Evolutionary conservation across 2,888 invertebrate genomes (phyloP), one percentile per base, ranked within the genome.

Genomic region (Galerucella pusilla): DNA sequence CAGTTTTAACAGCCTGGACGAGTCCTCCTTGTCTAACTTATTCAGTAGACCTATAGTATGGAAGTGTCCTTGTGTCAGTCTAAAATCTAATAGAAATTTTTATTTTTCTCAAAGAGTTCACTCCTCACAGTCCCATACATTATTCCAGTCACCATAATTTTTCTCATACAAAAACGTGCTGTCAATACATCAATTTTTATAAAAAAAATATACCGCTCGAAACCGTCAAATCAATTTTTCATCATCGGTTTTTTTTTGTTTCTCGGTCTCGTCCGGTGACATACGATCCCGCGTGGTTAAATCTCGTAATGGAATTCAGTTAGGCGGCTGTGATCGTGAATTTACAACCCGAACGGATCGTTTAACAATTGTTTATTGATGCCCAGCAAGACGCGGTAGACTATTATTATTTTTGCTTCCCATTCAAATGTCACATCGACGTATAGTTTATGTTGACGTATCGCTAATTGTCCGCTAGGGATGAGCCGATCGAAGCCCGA

Each of bases 321-420:
- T 42, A 74, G 74, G 77, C 75, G 73, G 75, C 72, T 75, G 28
- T 28, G 69, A 73, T 69, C 67, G 69, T 69, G 63, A 69, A 79
- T 77, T 76, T 75, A 76, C 78, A 77, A 76, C 71, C 72, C 59
- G 69, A 71, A 68, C 71, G 69, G 68, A 68, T 64, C 77, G 72
- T 75, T 79, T 77, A 77, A 69, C 77, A 71, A 77, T 75, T 73
- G 69, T 70, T 76, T 78, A 78, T 78, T 75, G 77, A 77, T 73
- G 70, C 72, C 66, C 73, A 65, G 68, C 66, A 59, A 72, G 61
- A 67, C 71, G 69, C 76, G 74, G 68, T 52, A 74, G 14, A 71
- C 74, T 74, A 74, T 77, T 78, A 72, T 78, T 74, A 69, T 76
- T 65, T 70, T 59, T 63, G 71, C 49, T 64, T n/a, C 59, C 78